Conservation (phyloP, 1,140 invertebrate genomes). For the Zaprionus tsacasi region DNA sequence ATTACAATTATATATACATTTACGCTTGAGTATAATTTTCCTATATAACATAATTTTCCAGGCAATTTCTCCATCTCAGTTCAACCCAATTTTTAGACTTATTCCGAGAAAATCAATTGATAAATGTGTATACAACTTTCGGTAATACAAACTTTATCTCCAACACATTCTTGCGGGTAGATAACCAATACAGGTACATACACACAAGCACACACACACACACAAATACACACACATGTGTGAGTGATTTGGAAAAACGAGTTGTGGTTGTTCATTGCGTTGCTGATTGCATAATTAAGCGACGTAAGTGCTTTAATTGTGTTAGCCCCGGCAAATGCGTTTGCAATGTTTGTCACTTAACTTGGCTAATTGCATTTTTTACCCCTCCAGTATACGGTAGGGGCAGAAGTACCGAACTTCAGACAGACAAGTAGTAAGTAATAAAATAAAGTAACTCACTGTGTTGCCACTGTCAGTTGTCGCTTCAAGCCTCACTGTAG, state of each 20-base stretch:
- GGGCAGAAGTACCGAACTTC: slow-evolving; percentile 36
- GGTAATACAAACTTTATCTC: background rate
- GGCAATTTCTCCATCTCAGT: too few relatives aligned
- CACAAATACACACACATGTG: slow-evolving; percentile 1
- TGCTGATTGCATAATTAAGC: slow-evolving; percentile 58
- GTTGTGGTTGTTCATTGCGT: slow-evolving; percentile 46
- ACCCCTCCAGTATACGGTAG: slow-evolving; percentile 5
- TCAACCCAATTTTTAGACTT: background rate
- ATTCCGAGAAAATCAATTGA: background rate
- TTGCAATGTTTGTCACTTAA: slow-evolving; percentile 45
- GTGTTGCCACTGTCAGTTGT: slow-evolving; percentile 6
- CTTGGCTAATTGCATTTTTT: slow-evolving; percentile 67
- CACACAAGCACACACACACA: background rate
- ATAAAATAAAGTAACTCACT: slow-evolving; percentile 76
- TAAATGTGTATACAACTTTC: background rate
- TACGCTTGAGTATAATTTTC: too few relatives aligned
- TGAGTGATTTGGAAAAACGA: slow-evolving; percentile 3
- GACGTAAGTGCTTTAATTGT: slow-evolving; percentile 68
- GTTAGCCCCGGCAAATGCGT: slow-evolving; percentile 62
- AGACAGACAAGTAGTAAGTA: slow-evolving; percentile 72
- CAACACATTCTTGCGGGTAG: background rate
- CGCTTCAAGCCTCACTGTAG: background rate
- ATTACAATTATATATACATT: too few relatives aligned
- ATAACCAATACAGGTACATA: background rate
- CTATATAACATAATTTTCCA: too few relatives aligned